Conservation (phyloP, 2,888 invertebrate species). For the Schizotus pectinicornis region DNA sequence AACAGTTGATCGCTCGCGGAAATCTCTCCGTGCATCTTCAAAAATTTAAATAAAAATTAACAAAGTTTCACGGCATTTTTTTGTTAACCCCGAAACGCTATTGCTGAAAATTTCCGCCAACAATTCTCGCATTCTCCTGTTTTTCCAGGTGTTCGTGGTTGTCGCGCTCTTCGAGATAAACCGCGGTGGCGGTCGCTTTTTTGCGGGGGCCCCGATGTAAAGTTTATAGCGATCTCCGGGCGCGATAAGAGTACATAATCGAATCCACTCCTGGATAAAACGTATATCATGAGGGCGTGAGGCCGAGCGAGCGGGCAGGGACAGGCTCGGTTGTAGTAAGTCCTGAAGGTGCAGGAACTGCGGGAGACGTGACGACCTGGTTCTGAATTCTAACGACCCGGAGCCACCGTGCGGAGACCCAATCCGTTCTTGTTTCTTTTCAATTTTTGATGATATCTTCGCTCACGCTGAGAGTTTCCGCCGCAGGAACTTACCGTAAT, state of each 20-base stretch:
- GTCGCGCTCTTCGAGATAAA: too few relatives aligned
- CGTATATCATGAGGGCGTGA: constrained; percentile 28
- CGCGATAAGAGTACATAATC: constrained; percentile 29
- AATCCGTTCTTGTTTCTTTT: constrained; percentile 42
- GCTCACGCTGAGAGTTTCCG: constrained; percentile 34
- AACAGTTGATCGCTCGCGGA: too few relatives aligned
- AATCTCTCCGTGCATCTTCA: too few relatives aligned
- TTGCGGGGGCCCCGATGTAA: constrained; percentile 5
- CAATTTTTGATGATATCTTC: constrained; percentile 44
- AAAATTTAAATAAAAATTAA: too few relatives aligned
- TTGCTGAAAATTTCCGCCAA: too few relatives aligned
- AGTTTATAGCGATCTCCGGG: constrained; percentile 21
- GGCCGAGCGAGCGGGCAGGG: constrained; percentile 14
- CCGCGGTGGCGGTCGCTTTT: neutral
- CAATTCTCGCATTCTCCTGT: too few relatives aligned
- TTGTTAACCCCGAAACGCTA: too few relatives aligned
- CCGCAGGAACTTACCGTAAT: constrained; percentile 29
- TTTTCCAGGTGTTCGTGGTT: too few relatives aligned
- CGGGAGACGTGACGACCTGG: constrained; percentile 39
- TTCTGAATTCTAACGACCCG: constrained; percentile 40
- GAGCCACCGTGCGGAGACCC: constrained; percentile 30
- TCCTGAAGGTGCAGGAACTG: constrained; percentile 32
- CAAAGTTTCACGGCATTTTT: too few relatives aligned
- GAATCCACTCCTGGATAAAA: constrained; percentile 28
- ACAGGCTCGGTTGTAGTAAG: constrained; percentile 28